These are phyloP conservation scores for Cinclus cinclus DNA, from an alignment of 2,113 vertebrate genomes.

Conservation along the genomic window DNA sequence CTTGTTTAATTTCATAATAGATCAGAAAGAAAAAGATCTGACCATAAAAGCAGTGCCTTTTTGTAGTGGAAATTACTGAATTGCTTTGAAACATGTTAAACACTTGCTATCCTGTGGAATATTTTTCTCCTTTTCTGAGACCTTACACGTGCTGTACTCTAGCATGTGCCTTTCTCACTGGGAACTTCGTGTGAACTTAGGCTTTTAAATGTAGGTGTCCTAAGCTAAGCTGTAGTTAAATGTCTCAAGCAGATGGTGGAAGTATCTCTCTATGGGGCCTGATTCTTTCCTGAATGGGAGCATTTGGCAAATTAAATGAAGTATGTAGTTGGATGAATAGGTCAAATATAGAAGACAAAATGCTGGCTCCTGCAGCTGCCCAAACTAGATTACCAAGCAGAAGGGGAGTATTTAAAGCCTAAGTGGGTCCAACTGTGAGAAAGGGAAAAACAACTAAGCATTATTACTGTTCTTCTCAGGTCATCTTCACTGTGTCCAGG, in stretches of 20 bases:
- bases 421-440: background rate
- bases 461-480: background rate
- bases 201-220: slow-evolving; percentile 14
- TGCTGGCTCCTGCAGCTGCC: slow-evolving; percentile 52
- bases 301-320: slow-evolving; percentile 69
- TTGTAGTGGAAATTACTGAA: background rate
- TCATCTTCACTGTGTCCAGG: background rate
- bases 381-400: slow-evolving; percentile 52
- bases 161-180: slow-evolving; percentile 27
- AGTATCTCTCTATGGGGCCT: slow-evolving; percentile 27
- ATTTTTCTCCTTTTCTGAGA: background rate
- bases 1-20: background rate
- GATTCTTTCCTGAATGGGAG: slow-evolving; percentile 48
- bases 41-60: background rate
- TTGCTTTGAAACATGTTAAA: background rate
- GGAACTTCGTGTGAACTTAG: background rate
- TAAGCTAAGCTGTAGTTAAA: slow-evolving; percentile 32
- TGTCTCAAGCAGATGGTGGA: slow-evolving; percentile 56
- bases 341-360: slow-evolving; percentile 41
- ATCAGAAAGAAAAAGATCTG: background rate
- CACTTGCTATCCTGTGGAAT: background rate
- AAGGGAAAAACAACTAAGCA: background rate
- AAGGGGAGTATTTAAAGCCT: slow-evolving; percentile 40
- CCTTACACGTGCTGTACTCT: background rate
- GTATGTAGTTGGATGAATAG: slow-evolving; percentile 47